phyloP scores from a whole-genome alignment of 2,113 vertebrate species.

The Neodon shergylaensis region DNA sequence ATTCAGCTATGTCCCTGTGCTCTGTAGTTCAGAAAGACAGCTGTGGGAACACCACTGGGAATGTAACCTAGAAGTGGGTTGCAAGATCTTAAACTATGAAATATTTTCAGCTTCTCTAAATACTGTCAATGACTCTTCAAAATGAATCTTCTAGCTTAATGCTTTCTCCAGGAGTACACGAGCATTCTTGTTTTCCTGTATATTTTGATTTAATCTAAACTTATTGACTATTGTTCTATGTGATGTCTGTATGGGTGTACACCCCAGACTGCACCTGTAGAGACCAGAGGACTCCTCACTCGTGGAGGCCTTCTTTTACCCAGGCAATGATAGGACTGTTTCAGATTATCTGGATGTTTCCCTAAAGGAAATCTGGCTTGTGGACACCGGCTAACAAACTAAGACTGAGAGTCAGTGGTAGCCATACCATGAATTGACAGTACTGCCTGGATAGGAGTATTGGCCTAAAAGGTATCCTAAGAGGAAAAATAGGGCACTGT shows the following conservation, averaged over 20 bases:
- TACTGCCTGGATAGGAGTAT: conserved; percentile 21
- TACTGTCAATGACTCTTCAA: background rate
- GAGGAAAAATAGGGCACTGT: conserved; percentile 22
- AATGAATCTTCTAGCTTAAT: background rate
- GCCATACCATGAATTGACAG: background rate
- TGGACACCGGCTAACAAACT: background rate
- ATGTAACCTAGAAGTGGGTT: background rate
- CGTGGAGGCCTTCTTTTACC: background rate
- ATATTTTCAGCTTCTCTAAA: conserved; percentile 19
- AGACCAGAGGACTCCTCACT: background rate
- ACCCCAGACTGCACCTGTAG: background rate
- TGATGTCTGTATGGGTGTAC: background rate
- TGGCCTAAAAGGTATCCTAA: conserved; percentile 45
- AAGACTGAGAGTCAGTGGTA: background rate
- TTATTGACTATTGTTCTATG: background rate
- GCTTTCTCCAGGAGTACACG: background rate
- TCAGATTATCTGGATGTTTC: conserved; percentile 23
- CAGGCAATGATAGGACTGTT: background rate
- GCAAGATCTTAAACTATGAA: background rate
- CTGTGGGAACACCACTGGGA: background rate
- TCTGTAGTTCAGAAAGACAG: background rate
- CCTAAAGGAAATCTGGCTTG: conserved; percentile 10
- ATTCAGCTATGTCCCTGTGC: background rate
- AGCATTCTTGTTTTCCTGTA: background rate
- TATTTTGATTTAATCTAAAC: background rate